Evolutionary conservation across 2,888 invertebrate species (phyloP).

Genomic region (Lithophane semibrunnea): DNA sequence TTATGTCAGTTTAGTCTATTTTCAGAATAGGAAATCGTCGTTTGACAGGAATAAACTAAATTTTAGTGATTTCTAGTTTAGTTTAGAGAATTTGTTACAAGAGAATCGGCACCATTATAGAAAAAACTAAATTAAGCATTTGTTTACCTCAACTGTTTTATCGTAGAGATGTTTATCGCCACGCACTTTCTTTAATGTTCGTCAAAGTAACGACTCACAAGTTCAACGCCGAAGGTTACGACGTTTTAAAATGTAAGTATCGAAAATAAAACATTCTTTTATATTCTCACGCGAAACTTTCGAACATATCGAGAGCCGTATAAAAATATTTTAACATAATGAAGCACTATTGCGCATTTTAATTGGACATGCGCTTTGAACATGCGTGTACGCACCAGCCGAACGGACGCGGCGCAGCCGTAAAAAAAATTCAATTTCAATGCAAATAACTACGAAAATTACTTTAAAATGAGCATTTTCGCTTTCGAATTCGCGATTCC

Average conservation of each 20-base stretch:
- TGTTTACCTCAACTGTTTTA: slow-evolving; percentile 49
- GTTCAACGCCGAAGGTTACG: slow-evolving; percentile 52
- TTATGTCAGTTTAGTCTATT: too few relatives aligned
- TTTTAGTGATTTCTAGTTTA: too few relatives aligned
- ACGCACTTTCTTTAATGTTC: slow-evolving; percentile 53
- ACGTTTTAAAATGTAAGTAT: slow-evolving; percentile 40
- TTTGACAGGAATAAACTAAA: too few relatives aligned
- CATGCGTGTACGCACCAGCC: slow-evolving; percentile 85
- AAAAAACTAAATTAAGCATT: slow-evolving; percentile 40
- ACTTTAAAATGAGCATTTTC: slow-evolving; percentile 78
- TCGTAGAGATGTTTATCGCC: slow-evolving; percentile 48
- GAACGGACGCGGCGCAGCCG: slow-evolving; percentile 70
- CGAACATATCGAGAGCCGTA: slow-evolving; percentile 62
- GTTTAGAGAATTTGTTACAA: too few relatives aligned
- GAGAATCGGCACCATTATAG: not conserved
- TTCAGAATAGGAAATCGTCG: too few relatives aligned
- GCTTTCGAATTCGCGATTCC: slow-evolving; percentile 80
- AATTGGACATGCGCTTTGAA: slow-evolving; percentile 84
- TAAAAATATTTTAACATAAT: slow-evolving; percentile 70
- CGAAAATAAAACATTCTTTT: slow-evolving; percentile 59
- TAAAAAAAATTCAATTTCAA: slow-evolving; percentile 84
- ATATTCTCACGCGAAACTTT: slow-evolving; percentile 64
- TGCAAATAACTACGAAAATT: slow-evolving; percentile 86
- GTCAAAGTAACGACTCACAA: slow-evolving; percentile 49
- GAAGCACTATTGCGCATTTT: slow-evolving; percentile 73